phyloP scores from a whole-genome alignment of 2,888 invertebrate genomes.

The Hydriomena furcata region DNA sequence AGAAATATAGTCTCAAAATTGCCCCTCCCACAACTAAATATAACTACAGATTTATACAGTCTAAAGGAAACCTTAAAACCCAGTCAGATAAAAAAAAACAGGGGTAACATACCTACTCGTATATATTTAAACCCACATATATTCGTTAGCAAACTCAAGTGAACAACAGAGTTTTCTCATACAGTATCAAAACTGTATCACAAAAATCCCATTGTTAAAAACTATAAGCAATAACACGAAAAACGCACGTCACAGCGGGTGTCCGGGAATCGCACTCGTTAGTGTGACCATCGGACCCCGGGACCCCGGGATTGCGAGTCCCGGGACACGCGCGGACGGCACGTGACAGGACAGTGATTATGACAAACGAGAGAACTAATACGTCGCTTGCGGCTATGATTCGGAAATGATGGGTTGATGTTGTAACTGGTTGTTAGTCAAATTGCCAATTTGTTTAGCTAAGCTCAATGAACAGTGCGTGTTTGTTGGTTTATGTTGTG shows the following conservation, averaged over 20 bases:
- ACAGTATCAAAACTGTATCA: slow-evolving; percentile 11
- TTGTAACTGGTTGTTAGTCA: slow-evolving; percentile 29
- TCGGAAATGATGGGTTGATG: slow-evolving; percentile 30
- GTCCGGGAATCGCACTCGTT: slow-evolving; percentile 62
- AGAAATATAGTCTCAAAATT: no score
- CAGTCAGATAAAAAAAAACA: no score
- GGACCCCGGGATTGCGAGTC: slow-evolving; percentile 3
- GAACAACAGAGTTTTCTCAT: slow-evolving; percentile 3
- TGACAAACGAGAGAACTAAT: slow-evolving; percentile 34
- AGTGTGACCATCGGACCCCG: slow-evolving; percentile 31
- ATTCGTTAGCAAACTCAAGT: background rate
- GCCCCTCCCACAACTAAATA: no score
- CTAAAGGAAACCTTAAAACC: no score
- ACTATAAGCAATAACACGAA: slow-evolving; percentile 42
- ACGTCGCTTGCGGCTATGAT: slow-evolving; percentile 32
- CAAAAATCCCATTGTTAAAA: slow-evolving; percentile 25
- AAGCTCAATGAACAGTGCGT: slow-evolving; percentile 14
- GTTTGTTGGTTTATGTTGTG: slow-evolving; percentile 1
- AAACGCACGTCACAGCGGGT: slow-evolving; percentile 56
- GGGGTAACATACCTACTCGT: no score
- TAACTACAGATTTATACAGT: no score
- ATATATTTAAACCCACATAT: no score
- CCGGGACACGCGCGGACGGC: slow-evolving; percentile 12
- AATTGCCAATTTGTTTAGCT: slow-evolving; percentile 24
- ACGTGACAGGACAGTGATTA: slow-evolving; percentile 32